Conservation (phyloP, 2,797 vertebrate genomes). For the Cossypha niveicapilla region DNA sequence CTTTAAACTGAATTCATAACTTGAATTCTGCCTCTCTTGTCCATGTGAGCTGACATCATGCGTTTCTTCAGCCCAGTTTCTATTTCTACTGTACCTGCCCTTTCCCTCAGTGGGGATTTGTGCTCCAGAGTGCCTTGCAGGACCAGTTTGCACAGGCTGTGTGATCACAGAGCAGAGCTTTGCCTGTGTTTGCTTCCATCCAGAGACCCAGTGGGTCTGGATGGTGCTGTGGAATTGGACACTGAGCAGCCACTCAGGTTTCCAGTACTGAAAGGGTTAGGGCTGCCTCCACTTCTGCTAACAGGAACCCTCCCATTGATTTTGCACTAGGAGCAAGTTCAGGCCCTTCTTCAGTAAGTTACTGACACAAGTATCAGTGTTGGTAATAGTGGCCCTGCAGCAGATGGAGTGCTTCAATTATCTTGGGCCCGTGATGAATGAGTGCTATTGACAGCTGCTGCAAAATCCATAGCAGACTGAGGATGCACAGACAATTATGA, state of each 20-base stretch:
- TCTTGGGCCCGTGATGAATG: conserved; percentile 54
- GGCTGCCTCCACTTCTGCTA: neutral
- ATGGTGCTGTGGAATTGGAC: rapidly evolving
- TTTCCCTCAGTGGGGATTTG: neutral
- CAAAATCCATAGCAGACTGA: conserved; percentile 68
- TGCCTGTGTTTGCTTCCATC: neutral
- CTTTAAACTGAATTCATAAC: neutral
- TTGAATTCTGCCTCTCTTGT: neutral
- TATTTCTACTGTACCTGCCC: neutral
- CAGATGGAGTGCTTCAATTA: conserved; percentile 70
- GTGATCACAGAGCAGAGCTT: neutral
- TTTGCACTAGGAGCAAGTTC: conserved; percentile 50
- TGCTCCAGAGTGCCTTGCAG: neutral
- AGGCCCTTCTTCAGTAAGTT: conserved; percentile 57
- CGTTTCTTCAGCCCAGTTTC: neutral
- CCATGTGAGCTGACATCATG: neutral
- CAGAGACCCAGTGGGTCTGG: rapidly evolving
- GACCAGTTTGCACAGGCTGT: neutral
- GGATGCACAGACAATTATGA: conserved; percentile 63
- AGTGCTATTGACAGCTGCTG: conserved; percentile 66
- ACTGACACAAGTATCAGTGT: conserved; percentile 59
- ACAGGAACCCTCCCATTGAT: conserved; percentile 26
- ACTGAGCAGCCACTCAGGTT: neutral
- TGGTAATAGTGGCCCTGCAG: conserved; percentile 58
- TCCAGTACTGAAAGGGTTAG: conserved; percentile 46